Evolutionary conservation across 2,797 vertebrate species (phyloP).

Genomic region (Crocidura indochinensis): DNA sequence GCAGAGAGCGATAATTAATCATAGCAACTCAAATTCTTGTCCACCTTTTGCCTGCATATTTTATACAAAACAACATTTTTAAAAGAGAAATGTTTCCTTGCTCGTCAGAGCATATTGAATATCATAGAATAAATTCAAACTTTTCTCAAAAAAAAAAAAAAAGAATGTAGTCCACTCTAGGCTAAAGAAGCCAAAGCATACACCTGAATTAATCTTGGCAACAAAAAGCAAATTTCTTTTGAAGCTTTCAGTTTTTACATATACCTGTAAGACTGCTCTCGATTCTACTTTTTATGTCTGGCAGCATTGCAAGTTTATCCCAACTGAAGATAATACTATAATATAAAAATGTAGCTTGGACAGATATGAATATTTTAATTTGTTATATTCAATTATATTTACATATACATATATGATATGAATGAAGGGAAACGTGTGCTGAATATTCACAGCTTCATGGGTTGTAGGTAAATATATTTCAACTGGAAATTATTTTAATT

Average conservation of each 20-base stretch:
- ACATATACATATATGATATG: not conserved
- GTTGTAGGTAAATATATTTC: conserved; percentile 3
- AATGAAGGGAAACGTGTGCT: not conserved
- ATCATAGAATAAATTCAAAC: conserved; percentile 80
- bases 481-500: not conserved
- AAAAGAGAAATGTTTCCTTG: conserved; percentile 59
- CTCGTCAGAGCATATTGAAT: conserved; percentile 74
- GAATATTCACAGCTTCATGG: not conserved
- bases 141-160: conserved; percentile 77
- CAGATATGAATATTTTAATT: conserved; percentile 48
- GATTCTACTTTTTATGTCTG: conserved; percentile 74
- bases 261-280: conserved; percentile 81
- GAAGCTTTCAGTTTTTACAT: conserved; percentile 71
- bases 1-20: conserved; percentile 51
- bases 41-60: conserved; percentile 75
- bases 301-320: conserved; percentile 57
- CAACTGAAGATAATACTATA: conserved; percentile 57
- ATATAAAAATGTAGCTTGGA: conserved; percentile 75
- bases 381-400: conserved; percentile 38
- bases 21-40: conserved; percentile 79
- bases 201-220: conserved; percentile 81
- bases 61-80: conserved; percentile 76
- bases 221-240: conserved; percentile 62
- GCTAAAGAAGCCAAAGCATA: conserved; percentile 73
- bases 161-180: conserved; percentile 77